Evolutionary conservation across 2,888 invertebrate genomes (phyloP).

Genomic region (Podotricha telesiphe): DNA sequence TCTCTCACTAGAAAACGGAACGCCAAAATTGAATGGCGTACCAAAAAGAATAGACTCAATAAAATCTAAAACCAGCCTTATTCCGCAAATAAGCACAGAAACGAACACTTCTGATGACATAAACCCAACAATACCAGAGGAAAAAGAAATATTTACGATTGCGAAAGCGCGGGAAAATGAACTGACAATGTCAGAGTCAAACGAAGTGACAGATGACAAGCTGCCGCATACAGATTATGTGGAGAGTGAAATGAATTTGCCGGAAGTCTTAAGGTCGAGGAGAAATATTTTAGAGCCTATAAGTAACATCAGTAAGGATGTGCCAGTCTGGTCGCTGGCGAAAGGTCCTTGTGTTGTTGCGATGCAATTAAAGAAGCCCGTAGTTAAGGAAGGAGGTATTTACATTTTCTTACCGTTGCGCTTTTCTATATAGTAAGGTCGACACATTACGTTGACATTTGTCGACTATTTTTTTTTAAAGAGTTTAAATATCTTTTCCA

Average conservation of each 20-base stretch:
- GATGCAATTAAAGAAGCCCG: slow-evolving; percentile 61
- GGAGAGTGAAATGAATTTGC: slow-evolving; percentile 56
- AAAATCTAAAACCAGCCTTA: slow-evolving; percentile 56
- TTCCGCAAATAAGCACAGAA: slow-evolving; percentile 70
- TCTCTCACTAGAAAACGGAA: slow-evolving; percentile 63
- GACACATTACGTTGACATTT: too few relatives aligned
- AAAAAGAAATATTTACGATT: slow-evolving; percentile 68
- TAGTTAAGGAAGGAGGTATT: slow-evolving; percentile 50
- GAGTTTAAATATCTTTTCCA: too few relatives aligned
- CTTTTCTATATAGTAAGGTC: too few relatives aligned
- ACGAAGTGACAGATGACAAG: slow-evolving; percentile 54
- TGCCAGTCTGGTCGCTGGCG: slow-evolving; percentile 75
- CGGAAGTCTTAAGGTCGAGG: slow-evolving; percentile 64
- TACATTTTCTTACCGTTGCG: slow-evolving; percentile 11
- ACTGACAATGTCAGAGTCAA: slow-evolving; percentile 27
- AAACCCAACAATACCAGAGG: slow-evolving; percentile 60
- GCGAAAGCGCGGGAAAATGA: slow-evolving; percentile 54
- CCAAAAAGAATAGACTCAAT: slow-evolving; percentile 59
- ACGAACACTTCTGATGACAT: slow-evolving; percentile 75
- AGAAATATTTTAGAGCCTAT: slow-evolving; percentile 76
- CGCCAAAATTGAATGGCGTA: slow-evolving; percentile 61
- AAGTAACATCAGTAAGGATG: slow-evolving; percentile 55
- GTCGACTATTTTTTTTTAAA: too few relatives aligned
- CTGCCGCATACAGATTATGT: slow-evolving; percentile 44
- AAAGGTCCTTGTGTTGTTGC: slow-evolving; percentile 73